phyloP scores from a whole-genome alignment of 1,140 invertebrate genomes.

The Heliconius congener region DNA sequence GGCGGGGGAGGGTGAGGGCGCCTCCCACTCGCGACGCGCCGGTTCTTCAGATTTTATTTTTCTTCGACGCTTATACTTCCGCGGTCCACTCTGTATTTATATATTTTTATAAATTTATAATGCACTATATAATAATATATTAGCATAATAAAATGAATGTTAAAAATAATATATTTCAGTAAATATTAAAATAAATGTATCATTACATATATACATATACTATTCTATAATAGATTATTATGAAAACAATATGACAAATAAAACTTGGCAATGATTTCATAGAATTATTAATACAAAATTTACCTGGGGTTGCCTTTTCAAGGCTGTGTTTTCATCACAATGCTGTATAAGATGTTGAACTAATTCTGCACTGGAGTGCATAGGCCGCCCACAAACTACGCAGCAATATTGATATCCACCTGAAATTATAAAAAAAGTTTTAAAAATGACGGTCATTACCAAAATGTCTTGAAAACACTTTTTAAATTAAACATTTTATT shows the following conservation, averaged over 20 bases:
- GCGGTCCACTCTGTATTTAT: constrained; percentile 82
- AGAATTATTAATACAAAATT: constrained; percentile 22
- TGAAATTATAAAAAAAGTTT: constrained; percentile 23
- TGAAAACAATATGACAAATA: no score
- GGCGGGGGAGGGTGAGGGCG: constrained; percentile 44
- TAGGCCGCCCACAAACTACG: constrained; percentile 87
- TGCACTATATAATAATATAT: not conserved
- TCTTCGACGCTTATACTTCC: constrained; percentile 90
- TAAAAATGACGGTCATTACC: no score
- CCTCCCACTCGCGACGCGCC: constrained; percentile 50
- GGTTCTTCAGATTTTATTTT: constrained; percentile 84
- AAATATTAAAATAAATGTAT: no score
- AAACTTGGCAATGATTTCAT: not conserved
- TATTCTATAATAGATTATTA: no score
- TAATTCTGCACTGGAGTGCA: constrained; percentile 86
- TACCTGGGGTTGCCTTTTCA: constrained; percentile 88
- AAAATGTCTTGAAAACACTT: no score
- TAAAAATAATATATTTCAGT: no score
- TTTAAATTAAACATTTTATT: no score
- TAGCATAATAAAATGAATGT: no score
- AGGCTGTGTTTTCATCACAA: constrained; percentile 90
- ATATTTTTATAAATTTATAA: not conserved
- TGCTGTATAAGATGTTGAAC: constrained; percentile 91
- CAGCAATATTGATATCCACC: constrained; percentile 84
- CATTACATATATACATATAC: no score